Base-by-base conservation (phyloP, 2,888 invertebrate genomes). In the Trichogramma dendrolimi region DNA sequence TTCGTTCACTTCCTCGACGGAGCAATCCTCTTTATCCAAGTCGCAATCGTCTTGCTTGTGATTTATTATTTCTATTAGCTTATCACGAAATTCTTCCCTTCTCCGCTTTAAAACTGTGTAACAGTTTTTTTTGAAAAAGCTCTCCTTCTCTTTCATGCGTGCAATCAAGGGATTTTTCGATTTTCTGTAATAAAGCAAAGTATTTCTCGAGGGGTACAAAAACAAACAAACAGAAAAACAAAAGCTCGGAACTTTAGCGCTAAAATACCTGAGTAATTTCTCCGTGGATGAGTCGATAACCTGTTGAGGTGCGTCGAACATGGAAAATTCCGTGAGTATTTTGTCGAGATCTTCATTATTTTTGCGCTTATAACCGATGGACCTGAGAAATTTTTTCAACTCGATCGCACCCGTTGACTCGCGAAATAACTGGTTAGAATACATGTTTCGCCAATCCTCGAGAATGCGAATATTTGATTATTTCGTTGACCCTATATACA, bases 51-150 rank as follows among this genome's bases (percentile, higher is more conserved):
- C 76, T 71, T 72, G 79, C 72, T 58, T 49, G 5, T 59, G 65
- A 14, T 87, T 83, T 68, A 94, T 90, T 65, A 92, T 82, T 68
- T 87, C 86, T 58, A 94, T 88, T 61, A 95, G 81, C 72, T 89
- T 87, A 63, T 86, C 83, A 14, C 95, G 85, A 79, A 94, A 95
- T 70, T 89, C 87, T 77, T 94, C 93, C 38, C 94, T 83, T 67
- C 92, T 89, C 75, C 84, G 84, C 47, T 89, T 83, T 81, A 88
- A 82, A 4, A 83, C 83, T 44, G 89, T 86, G 71, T 87, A 91
- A 57, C 86, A 86, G 77, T 84, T 83, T 78, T 85, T 67, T 38
- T 65, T 59, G 52, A 71, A 68, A 4, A 61, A 58, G 4, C 55
- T n/a, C 38, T 73, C 69, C 39, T 69, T 69, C n/a, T 41, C 60